Conservation (phyloP, 2,797 vertebrate genomes). For the Sarcoramphus papa region DNA sequence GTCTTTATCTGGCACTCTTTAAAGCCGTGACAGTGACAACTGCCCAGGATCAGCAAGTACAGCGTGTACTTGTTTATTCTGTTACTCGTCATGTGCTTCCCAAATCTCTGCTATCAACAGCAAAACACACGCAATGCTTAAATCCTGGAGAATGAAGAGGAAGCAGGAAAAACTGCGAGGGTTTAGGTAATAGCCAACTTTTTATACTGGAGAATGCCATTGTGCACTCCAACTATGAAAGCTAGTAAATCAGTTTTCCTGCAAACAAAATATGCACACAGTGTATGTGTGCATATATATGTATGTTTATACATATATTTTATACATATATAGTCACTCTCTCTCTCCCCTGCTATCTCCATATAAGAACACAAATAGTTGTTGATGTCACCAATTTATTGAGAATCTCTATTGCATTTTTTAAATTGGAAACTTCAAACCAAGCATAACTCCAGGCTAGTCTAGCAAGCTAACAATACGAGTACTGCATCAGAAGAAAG, state of each 20-base stretch:
- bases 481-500: not conserved
- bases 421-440: not conserved
- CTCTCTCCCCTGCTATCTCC: not conserved
- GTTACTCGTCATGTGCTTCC: not conserved
- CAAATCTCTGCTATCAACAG: not conserved
- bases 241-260: not conserved
- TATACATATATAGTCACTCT: not conserved
- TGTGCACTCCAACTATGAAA: not conserved
- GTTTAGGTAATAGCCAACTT: not conserved
- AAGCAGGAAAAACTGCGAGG: not conserved
- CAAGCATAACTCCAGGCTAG: not conserved
- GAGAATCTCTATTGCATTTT: not conserved
- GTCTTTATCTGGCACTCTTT: not conserved
- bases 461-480: not conserved
- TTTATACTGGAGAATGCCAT: not conserved
- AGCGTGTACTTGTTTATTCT: not conserved
- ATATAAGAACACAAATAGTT: not conserved
- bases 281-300: too few relatives aligned
- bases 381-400: not conserved
- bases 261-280: accelerated
- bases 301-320: not conserved
- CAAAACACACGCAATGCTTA: not conserved
- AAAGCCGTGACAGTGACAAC: not conserved
- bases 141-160: not conserved
- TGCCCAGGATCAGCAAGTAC: not conserved